A percentile compares a stretch with the other conserved stretches of the same genome.
These are phyloP conservation scores for Napeogenes inachia DNA, from an alignment of 2,888 invertebrate species.

Conservation along the genomic window DNA sequence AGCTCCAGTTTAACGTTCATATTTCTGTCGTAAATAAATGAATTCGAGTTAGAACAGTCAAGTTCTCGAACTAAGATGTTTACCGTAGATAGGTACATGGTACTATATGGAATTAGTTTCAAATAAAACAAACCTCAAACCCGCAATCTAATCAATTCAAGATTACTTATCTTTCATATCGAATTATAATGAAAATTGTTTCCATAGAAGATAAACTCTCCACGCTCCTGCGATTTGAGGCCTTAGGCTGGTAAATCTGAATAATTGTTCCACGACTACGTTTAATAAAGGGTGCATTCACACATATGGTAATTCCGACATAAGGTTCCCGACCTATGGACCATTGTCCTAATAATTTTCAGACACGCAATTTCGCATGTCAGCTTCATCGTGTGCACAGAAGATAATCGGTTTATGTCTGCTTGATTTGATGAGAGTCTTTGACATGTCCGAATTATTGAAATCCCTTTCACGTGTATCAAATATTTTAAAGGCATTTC, in stretches of 20 bases:
- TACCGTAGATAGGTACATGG: no score
- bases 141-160: constrained; percentile 8
- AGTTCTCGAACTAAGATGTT: no score
- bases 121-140: constrained; percentile 7
- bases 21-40: not conserved
- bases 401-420: constrained; percentile 46
- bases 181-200: constrained; percentile 15
- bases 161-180: constrained; percentile 11
- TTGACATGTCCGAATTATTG: constrained; percentile 29
- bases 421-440: constrained; percentile 44
- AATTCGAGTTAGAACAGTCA: not conserved
- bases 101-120: not conserved
- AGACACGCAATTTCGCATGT: constrained; percentile 54
- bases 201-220: constrained; percentile 10
- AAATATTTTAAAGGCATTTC: not conserved
- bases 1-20: not conserved
- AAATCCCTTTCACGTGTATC: constrained; percentile 14
- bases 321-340: constrained; percentile 51
- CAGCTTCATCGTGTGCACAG: constrained; percentile 40
- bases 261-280: constrained; percentile 23
- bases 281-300: constrained; percentile 27
- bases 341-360: constrained; percentile 41
- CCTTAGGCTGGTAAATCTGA: constrained; percentile 1
- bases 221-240: not conserved
- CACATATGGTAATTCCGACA: constrained; percentile 33